These are phyloP conservation scores for Hydrotaea diabolus DNA, from an alignment of 2,888 invertebrate genomes.

Conservation along the genomic window DNA sequence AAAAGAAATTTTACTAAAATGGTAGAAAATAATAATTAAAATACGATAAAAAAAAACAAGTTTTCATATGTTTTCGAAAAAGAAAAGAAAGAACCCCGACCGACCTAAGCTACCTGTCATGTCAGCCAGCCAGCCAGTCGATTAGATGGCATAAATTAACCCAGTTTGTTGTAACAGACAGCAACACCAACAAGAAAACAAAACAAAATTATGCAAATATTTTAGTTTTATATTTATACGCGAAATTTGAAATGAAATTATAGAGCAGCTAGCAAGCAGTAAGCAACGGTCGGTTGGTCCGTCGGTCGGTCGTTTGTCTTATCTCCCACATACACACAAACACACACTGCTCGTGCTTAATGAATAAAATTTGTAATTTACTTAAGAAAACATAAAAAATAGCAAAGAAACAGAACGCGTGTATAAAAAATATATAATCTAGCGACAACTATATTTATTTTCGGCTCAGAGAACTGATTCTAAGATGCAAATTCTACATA, in stretches of 20 bases:
- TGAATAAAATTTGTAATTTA: background rate
- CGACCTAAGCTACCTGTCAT: background rate
- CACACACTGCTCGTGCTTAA: too few relatives aligned
- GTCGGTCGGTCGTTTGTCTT: background rate
- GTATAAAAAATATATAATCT: background rate
- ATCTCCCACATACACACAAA: background rate
- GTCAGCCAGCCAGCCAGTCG: conserved; percentile 22
- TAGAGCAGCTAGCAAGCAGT: background rate
- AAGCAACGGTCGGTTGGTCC: too few relatives aligned
- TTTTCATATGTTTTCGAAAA: conserved; percentile 20
- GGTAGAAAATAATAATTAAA: conserved; percentile 37
- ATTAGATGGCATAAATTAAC: conserved; percentile 63
- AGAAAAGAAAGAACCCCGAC: conserved; percentile 5
- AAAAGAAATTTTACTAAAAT: conserved; percentile 19
- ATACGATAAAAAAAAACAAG: conserved; percentile 28
- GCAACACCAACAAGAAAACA: conserved; percentile 8
- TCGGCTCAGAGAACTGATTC: background rate
- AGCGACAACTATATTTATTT: background rate
- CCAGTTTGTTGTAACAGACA: conserved; percentile 57
- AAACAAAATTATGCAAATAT: conserved; percentile 35
- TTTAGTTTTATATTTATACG: background rate
- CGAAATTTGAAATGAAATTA: conserved; percentile 33
- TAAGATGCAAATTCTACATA: background rate
- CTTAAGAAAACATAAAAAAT: background rate
- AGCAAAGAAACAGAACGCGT: background rate